Evolutionary conservation across 1,140 invertebrate genomes (phyloP), one percentile per base, ranked within the genome.

Genomic region (Sycophaga agraensis): DNA sequence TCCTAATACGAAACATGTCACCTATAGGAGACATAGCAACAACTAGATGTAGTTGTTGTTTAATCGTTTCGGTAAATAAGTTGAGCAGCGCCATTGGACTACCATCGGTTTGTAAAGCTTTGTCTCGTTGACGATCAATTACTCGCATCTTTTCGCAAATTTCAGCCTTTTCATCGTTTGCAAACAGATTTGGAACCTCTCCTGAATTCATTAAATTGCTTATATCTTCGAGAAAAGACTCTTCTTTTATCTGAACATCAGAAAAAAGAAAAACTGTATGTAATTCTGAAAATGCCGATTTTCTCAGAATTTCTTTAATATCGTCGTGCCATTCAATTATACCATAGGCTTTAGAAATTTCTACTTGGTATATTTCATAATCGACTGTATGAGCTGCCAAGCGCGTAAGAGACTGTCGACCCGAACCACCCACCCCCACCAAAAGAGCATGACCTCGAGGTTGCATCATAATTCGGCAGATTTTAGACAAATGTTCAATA

Each of bases 11-110:
- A 71, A 98, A 91, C 9, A 82, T 84, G 31, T 90, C 88, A 2
- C 94, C 94, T 68, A 94, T 94, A 0, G 95, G 94, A 43, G 92
- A 96, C 92, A 98, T 96, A 2, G 93, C 88, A 12, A 98, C 74
- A 1, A 96, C 90, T 46, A 97, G 86, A 73, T 98, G 96, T 12
- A 98, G 81, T 74, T 97, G 93, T 65, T 97, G 93, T 66, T 91
- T 86, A 1, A 96, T 89, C 24, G 93, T 87, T 72, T 91, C 84
- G 16, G 96, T 86, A 76, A 98, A 98, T 73, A 96, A 89, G 76
- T 95, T 95, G 75, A 94, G 96, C 11, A 98, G 77, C 1, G 94
- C 90, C 0, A 91, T 87, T 0, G 89, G 88, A 69, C 91, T 94
- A 1, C 94, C 94, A 79, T 97, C 94, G 0, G 94, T 97, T 82